Evolutionary conservation across 1,140 invertebrate genomes (phyloP).

Genomic region (Drosophila pachea): DNA sequence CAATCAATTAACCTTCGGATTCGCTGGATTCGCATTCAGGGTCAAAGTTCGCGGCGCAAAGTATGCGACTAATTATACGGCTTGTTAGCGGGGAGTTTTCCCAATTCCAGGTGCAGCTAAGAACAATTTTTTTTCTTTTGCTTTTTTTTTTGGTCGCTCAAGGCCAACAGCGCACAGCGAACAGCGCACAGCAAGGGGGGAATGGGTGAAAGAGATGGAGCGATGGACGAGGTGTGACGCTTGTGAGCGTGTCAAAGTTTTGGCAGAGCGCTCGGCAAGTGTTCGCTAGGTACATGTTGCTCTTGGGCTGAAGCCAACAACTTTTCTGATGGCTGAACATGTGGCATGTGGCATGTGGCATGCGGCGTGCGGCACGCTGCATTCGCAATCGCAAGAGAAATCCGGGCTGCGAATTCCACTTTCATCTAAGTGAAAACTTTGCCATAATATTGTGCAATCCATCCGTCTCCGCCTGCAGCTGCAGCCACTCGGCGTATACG

Average conservation of each 20-base stretch:
- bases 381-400: too few species aligned
- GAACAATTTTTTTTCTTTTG: too few species aligned
- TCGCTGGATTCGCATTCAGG: slow-evolving; percentile 8
- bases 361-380: slow-evolving; percentile 14
- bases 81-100: slow-evolving; percentile 22
- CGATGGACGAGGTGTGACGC: background rate
- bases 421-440: too few species aligned
- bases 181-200: background rate
- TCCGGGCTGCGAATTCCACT: too few species aligned
- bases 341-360: slow-evolving; percentile 18
- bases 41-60: slow-evolving; percentile 17
- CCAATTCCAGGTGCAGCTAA: background rate
- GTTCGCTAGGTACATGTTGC: slow-evolving; percentile 33
- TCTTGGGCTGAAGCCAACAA: slow-evolving; percentile 17
- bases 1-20: slow-evolving; percentile 26
- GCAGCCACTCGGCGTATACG: too few species aligned
- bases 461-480: too few species aligned
- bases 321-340: slow-evolving; percentile 16
- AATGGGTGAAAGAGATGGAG: background rate
- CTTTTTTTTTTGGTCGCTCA: too few species aligned
- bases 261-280: slow-evolving; percentile 13
- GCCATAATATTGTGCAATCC: too few species aligned
- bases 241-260: slow-evolving; percentile 19
- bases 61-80: slow-evolving; percentile 39
- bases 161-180: too few species aligned